These are phyloP conservation scores for Druceiella hillmani DNA, from an alignment of 2,888 invertebrate species.

Conservation along the genomic window DNA sequence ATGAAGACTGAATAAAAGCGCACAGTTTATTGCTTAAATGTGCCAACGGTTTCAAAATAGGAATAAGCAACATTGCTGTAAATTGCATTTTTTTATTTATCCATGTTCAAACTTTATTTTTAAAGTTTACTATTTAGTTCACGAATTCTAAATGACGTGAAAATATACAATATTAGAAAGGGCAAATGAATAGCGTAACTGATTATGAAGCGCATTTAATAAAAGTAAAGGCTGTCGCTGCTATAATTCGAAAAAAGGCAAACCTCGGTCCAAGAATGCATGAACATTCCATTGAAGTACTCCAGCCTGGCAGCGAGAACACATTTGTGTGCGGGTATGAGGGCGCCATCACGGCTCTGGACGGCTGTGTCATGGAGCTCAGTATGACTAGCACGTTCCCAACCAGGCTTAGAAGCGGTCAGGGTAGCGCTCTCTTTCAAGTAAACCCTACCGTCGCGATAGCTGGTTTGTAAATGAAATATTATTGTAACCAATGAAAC, in stretches of 20 bases:
- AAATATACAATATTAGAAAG: neutral
- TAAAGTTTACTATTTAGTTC: no score
- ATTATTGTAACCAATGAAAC: neutral
- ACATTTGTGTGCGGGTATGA: slow-evolving; percentile 70
- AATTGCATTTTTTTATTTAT: no score
- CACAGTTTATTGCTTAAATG: no score
- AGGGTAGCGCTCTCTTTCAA: slow-evolving; percentile 36
- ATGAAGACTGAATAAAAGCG: no score
- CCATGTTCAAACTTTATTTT: no score
- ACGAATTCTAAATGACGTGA: neutral
- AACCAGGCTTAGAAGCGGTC: slow-evolving; percentile 27
- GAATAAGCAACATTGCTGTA: no score
- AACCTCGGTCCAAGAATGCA: slow-evolving; percentile 72
- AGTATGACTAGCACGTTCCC: slow-evolving; percentile 43
- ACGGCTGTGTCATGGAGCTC: slow-evolving; percentile 60
- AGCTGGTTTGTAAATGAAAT: slow-evolving; percentile 28
- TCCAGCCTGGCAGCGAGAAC: slow-evolving; percentile 76
- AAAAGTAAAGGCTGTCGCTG: slow-evolving; percentile 30
- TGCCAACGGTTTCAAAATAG: no score
- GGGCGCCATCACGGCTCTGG: slow-evolving; percentile 41
- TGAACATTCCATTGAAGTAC: slow-evolving; percentile 82
- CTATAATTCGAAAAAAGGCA: slow-evolving; percentile 24
- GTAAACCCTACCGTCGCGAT: slow-evolving; percentile 36
- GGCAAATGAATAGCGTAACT: no score
- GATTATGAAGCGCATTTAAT: slow-evolving; percentile 31